phyloP scores from a whole-genome alignment of 2,797 vertebrate species.

The Coluber constrictor region DNA sequence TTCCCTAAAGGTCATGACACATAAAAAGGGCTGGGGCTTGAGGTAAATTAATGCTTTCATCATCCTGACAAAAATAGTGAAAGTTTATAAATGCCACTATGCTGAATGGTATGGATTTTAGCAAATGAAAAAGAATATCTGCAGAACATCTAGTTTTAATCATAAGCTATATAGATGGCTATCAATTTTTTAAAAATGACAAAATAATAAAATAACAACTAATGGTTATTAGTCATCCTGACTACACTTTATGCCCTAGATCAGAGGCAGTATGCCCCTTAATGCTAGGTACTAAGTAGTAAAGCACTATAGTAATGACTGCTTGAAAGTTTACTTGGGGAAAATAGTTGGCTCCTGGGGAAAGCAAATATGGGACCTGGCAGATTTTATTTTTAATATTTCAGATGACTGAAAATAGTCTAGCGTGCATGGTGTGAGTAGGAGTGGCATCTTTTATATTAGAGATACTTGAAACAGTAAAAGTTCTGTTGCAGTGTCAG shows the following conservation, averaged over 20 bases:
- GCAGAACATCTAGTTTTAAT: background rate
- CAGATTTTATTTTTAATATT: background rate
- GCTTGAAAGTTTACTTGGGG: background rate
- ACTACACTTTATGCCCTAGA: background rate
- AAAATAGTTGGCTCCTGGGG: background rate
- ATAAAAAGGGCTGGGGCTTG: background rate
- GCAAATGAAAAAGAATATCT: background rate
- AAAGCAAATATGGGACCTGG: background rate
- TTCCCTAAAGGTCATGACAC: background rate
- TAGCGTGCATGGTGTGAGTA: conserved; percentile 66
- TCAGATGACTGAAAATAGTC: conserved; percentile 8
- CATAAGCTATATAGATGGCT: background rate
- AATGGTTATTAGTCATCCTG: background rate
- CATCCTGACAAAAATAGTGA: background rate
- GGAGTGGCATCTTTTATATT: conserved; percentile 65
- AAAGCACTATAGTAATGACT: background rate
- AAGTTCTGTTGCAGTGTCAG: conserved; percentile 48
- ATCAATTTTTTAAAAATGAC: background rate
- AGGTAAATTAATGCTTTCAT: background rate
- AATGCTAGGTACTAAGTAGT: background rate
- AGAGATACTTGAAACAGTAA: conserved; percentile 74
- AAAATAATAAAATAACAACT: background rate
- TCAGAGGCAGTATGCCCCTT: background rate
- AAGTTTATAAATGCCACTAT: background rate
- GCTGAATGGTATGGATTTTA: background rate